Percentiles rank a stretch among this genome's conserved stretches.
These are phyloP conservation scores for Nannoperca australis DNA, from an alignment of 2,797 vertebrate genomes.

Conservation along the genomic window DNA sequence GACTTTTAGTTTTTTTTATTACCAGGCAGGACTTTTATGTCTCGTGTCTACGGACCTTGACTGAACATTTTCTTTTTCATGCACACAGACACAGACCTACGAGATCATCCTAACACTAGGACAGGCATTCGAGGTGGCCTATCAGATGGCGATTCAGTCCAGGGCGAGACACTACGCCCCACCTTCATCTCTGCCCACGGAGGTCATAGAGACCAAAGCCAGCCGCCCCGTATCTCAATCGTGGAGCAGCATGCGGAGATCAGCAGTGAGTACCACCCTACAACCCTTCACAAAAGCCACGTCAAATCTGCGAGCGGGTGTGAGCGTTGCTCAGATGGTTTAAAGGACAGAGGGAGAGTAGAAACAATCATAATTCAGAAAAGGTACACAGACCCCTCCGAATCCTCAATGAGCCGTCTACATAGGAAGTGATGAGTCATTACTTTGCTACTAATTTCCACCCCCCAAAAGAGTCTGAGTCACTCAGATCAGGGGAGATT, in stretches of 20 bases:
- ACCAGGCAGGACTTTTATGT: not conserved
- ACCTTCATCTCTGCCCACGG: constrained; percentile 80
- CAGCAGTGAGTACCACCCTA: constrained; percentile 88
- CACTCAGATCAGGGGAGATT: constrained; percentile 40
- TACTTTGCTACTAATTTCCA: constrained; percentile 59
- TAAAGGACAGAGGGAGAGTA: not conserved
- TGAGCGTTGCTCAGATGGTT: constrained; percentile 7
- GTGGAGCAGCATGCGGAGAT: constrained; percentile 91
- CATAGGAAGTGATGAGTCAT: constrained; percentile 75
- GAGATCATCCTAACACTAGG: constrained; percentile 98
- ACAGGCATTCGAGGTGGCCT: constrained; percentile 98
- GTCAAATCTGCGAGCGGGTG: not conserved
- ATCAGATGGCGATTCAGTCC: constrained; percentile 96
- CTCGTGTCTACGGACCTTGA: not conserved
- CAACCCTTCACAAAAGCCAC: not conserved
- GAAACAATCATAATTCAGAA: constrained; percentile 44
- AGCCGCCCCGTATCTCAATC: constrained; percentile 95
- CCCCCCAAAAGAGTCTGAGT: constrained; percentile 38
- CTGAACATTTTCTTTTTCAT: not conserved
- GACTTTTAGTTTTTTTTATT: too few relatives aligned
- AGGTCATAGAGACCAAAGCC: constrained; percentile 91
- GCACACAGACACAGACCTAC: constrained; percentile 93
- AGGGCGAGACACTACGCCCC: constrained; percentile 88
- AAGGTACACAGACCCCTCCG: constrained; percentile 47
- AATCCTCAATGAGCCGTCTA: constrained; percentile 55